Evolutionary conservation across 2,113 vertebrate species (phyloP), one percentile per base, ranked within the genome.

Genomic region (Perca schrenkii): DNA sequence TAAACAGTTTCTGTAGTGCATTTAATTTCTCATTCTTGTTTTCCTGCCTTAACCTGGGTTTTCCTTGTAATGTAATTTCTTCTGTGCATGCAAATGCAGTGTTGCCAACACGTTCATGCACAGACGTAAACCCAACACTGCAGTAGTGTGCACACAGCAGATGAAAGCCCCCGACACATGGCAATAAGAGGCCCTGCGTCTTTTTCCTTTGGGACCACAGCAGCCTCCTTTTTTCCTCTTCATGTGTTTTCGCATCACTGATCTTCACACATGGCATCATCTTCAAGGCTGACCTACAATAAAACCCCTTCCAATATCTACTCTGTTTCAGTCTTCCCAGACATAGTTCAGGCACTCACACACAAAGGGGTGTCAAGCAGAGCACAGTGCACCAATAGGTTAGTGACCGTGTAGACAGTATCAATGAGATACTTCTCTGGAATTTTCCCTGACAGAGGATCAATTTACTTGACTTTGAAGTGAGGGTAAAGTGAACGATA

Each of bases 211-310:
- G 79, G 56, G 76, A 88, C 56, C 40, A 28, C 52, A 53, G 56
- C 66, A 72, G 72, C 61, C 74, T 54, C 57, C 46, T 74, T 83
- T 88, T 82, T 50, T 34, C 67, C 58, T 77, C 61, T 60, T 76
- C 34, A 76, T 71, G 47, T 66, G 64, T 82, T 87, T 74, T 58
- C 16, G 52, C 84, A 69, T 83, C 77, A 80, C 74, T 75, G 77
- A 85, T 64, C 77, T 84, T 89, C 75, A 89, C 79, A 82, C 66
- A n/a, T 76, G 77, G 53, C 49, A 72, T 84, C 70, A 74, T 90
- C 82, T 80, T 88, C 84, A 91, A 80, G 65, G 72, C 63, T 87
- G 73, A 83, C 83, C 76, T 82, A 79, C 40, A 78, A 49, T 84
- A 76, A 81, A 75, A 25, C 61, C 28, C 43, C 50, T 82, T 79